Conservation (phyloP, 2,113 vertebrate genomes). For the Zosterops borbonicus region DNA sequence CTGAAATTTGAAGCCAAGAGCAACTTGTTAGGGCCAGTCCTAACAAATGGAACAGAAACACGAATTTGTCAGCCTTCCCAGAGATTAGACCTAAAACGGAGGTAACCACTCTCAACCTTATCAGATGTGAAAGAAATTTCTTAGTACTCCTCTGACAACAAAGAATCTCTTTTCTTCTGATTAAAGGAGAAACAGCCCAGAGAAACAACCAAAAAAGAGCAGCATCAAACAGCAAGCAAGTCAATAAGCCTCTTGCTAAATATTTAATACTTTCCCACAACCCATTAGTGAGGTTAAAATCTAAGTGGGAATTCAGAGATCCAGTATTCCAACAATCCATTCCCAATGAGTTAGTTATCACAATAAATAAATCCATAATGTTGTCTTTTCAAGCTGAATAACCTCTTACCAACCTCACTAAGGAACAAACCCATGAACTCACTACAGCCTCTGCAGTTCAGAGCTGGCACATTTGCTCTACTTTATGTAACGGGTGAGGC, state of each 20-base stretch:
- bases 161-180: neutral
- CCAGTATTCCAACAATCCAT: neutral
- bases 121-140: neutral
- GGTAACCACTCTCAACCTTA: neutral
- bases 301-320: neutral
- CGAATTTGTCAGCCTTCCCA: conserved; percentile 40
- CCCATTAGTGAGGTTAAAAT: neutral
- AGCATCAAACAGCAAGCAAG: neutral
- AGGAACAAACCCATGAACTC: neutral
- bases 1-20: conserved; percentile 56
- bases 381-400: neutral
- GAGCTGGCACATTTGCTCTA: neutral
- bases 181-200: neutral
- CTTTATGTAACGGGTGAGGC: neutral
- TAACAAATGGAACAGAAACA: conserved; percentile 52
- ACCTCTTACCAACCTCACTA: neutral
- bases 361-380: neutral
- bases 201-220: neutral
- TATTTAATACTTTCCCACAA: conserved; percentile 26
- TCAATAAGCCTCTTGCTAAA: neutral
- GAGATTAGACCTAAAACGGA: neutral
- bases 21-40: conserved; percentile 58
- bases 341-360: neutral
- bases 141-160: neutral
- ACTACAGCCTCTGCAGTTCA: neutral